phyloP scores from a whole-genome alignment of 2,113 vertebrate species.

The Emydocephalus ijimae region DNA sequence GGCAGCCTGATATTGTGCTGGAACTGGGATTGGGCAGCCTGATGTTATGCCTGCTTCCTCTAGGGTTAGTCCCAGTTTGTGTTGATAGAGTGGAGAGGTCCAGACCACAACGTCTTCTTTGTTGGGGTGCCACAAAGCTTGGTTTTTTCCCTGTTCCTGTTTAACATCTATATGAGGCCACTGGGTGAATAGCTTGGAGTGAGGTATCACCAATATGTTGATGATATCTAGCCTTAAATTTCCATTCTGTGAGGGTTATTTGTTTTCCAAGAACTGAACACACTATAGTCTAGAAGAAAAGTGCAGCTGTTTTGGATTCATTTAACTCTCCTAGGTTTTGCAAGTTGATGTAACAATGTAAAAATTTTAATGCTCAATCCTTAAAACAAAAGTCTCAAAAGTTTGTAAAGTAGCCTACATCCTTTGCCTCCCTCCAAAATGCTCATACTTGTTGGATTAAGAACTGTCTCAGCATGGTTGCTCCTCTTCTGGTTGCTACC shows the following conservation, averaged over 20 bases:
- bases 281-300: not conserved
- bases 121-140: not conserved
- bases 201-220: not conserved
- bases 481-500: not conserved
- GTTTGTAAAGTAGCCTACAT: not conserved
- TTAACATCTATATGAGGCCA: not conserved
- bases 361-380: not conserved
- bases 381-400: not conserved
- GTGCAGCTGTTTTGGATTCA: not conserved
- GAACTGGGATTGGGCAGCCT: not conserved
- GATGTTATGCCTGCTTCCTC: not conserved
- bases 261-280: not conserved
- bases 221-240: not conserved
- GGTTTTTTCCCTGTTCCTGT: rapidly evolving
- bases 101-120: not conserved
- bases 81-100: not conserved
- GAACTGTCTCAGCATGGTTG: not conserved
- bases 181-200: not conserved
- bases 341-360: not conserved
- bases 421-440: not conserved
- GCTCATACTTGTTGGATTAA: not conserved
- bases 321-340: not conserved
- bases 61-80: not conserved
- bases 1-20: not conserved
- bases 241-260: not conserved